Conservation (phyloP, 2,888 invertebrate genomes). For the Autographa pulchrina region DNA sequence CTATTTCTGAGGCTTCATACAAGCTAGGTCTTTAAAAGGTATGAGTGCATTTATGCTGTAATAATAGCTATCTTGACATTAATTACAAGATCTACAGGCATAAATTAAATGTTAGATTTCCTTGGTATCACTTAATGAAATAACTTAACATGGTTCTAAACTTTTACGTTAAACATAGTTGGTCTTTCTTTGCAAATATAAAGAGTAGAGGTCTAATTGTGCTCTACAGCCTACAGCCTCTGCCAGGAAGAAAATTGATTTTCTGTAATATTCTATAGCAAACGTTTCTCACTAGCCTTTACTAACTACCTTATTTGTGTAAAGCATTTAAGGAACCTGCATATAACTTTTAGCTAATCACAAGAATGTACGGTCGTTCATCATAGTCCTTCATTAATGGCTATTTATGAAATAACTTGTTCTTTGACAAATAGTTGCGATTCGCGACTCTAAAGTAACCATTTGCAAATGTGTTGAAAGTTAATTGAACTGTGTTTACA, state of each 20-base stretch:
- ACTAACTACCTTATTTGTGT: not conserved
- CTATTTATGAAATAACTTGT: conserved; percentile 19
- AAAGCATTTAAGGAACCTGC: conserved; percentile 1
- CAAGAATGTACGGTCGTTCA: conserved; percentile 14
- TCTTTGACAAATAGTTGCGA: conserved; percentile 10
- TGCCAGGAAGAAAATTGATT: not conserved
- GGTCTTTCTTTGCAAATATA: too few relatives aligned
- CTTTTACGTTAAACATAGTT: too few relatives aligned
- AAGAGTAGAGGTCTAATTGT: too few relatives aligned
- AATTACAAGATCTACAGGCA: too few relatives aligned
- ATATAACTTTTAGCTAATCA: conserved; percentile 23
- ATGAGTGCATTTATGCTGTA: too few relatives aligned
- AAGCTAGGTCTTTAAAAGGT: too few relatives aligned
- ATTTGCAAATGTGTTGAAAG: conserved; percentile 1
- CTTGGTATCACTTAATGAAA: too few relatives aligned
- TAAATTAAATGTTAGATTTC: too few relatives aligned
- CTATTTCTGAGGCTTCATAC: too few relatives aligned
- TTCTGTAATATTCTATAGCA: not conserved
- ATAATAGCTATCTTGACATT: too few relatives aligned
- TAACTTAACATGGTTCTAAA: too few relatives aligned
- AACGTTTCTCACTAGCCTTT: not conserved
- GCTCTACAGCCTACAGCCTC: too few relatives aligned
- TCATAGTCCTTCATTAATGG: conserved; percentile 18
- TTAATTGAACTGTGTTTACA: not conserved
- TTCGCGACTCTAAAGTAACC: not conserved